A percentile compares a stretch with the other conserved stretches of the same genome.
Conservation (phyloP, 2,797 vertebrate species). For the Sebastes matsubarae region DNA sequence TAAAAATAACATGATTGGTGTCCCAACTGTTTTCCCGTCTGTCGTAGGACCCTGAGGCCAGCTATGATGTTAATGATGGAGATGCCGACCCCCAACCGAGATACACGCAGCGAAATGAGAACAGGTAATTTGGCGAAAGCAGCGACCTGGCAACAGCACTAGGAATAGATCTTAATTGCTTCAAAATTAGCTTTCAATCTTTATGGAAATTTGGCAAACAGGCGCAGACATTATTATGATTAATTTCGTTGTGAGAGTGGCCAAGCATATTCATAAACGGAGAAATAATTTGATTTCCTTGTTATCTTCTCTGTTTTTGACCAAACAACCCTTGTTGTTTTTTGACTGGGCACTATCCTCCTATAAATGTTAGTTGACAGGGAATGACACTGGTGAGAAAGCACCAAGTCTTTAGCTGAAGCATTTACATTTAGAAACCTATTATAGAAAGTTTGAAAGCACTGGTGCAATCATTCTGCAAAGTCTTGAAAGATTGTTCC, state of each 20-base stretch:
- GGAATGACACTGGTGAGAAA: slow-evolving; percentile 6
- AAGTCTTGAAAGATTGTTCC: slow-evolving; percentile 36
- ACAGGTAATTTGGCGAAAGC: slow-evolving; percentile 84
- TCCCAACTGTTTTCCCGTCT: slow-evolving; percentile 17
- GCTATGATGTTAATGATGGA: slow-evolving; percentile 97
- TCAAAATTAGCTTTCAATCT: slow-evolving; percentile 14
- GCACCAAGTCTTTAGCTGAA: background rate
- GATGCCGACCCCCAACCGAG: slow-evolving; percentile 96
- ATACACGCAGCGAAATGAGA: slow-evolving; percentile 98
- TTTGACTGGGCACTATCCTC: background rate
- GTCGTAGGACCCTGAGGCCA: slow-evolving; percentile 91
- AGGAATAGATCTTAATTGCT: background rate
- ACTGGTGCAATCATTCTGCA: slow-evolving; percentile 32
- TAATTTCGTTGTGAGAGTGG: background rate
- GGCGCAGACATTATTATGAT: background rate
- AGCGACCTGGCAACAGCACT: background rate
- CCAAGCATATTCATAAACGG: background rate
- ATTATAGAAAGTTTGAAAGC: slow-evolving; percentile 50
- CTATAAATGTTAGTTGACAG: slow-evolving; percentile 11
- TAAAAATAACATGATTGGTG: background rate
- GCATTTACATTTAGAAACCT: slow-evolving; percentile 43
- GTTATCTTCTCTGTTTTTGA: background rate
- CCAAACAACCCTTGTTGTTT: slow-evolving; percentile 2
- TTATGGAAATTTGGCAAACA: background rate
- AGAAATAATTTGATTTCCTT: background rate